Conservation (phyloP, 2,797 vertebrate genomes). For the Emydoidea blandingii region DNA sequence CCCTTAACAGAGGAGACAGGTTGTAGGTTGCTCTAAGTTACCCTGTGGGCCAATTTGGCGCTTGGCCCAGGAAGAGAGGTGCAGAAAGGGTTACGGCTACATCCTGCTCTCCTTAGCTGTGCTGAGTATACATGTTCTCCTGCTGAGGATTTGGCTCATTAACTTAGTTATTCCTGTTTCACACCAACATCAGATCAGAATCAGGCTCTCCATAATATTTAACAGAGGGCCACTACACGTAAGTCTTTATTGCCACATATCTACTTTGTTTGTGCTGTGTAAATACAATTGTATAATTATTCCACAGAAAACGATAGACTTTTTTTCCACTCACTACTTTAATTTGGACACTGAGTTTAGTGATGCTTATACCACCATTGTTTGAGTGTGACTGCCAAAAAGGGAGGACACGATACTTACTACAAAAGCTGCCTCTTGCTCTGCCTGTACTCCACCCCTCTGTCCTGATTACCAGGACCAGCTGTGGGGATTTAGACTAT, state of each 20-base stretch:
- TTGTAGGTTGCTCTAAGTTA: conserved; percentile 16
- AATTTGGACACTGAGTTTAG: not conserved
- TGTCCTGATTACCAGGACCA: not conserved
- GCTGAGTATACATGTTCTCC: not conserved
- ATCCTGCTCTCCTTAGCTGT: not conserved
- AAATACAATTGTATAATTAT: conserved; percentile 21
- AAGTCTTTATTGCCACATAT: not conserved
- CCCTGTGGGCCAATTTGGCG: conserved; percentile 30
- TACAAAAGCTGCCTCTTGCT: conserved; percentile 25
- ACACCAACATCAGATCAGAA: conserved; percentile 15
- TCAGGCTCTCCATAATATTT: not conserved
- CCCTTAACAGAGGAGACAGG: not conserved
- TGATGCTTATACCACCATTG: not conserved
- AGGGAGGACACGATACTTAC: not conserved
- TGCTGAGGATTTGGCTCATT: not conserved
- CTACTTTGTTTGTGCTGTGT: not conserved
- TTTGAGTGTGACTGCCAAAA: not conserved
- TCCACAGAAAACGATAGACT: not conserved
- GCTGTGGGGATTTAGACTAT: not conserved
- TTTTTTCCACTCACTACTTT: not conserved
- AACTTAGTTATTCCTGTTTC: not conserved
- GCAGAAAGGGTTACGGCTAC: not conserved
- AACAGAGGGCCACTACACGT: not conserved
- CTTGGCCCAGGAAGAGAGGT: not conserved
- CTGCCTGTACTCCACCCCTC: not conserved